A percentile compares a stretch with the other conserved stretches of the same genome.
phyloP scores from a whole-genome alignment of 2,888 invertebrate genomes.

The Heliothis peltigera region DNA sequence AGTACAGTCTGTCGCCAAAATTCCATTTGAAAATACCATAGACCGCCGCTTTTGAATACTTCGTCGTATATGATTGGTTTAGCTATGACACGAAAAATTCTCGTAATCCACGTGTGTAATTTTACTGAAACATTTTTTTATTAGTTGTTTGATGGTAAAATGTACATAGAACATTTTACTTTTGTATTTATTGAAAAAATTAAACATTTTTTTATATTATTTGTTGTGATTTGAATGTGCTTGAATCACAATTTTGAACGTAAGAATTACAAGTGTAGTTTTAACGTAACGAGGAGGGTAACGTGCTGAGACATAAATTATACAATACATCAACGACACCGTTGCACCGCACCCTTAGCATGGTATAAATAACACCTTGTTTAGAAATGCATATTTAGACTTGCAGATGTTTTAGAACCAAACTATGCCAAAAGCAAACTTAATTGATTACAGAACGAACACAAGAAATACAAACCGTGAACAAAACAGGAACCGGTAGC shows the following conservation, averaged over 20 bases:
- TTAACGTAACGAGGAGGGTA: conserved; percentile 78
- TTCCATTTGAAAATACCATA: conserved; percentile 78
- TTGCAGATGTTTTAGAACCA: not conserved
- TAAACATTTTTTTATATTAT: not conserved
- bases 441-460: conserved; percentile 26
- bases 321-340: conserved; percentile 82
- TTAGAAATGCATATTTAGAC: conserved; percentile 15
- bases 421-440: not conserved
- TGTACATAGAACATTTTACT: no score
- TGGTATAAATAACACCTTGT: conserved; percentile 29
- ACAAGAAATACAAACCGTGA: conserved; percentile 26
- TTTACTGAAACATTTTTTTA: conserved; percentile 12
- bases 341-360: conserved; percentile 67
- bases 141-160: not conserved
- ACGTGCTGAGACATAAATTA: conserved; percentile 88
- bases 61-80: conserved; percentile 77
- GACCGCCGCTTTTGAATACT: conserved; percentile 72
- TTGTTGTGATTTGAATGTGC: not conserved
- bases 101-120: conserved; percentile 26
- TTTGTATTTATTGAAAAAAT: no score
- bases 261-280: conserved; percentile 66
- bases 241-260: conserved; percentile 57
- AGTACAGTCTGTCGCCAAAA: conserved; percentile 77
- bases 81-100: conserved; percentile 46
- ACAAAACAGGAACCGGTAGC: conserved; percentile 57